Conservation (phyloP, 1,140 invertebrate species). For the Atta cephalotes region DNA sequence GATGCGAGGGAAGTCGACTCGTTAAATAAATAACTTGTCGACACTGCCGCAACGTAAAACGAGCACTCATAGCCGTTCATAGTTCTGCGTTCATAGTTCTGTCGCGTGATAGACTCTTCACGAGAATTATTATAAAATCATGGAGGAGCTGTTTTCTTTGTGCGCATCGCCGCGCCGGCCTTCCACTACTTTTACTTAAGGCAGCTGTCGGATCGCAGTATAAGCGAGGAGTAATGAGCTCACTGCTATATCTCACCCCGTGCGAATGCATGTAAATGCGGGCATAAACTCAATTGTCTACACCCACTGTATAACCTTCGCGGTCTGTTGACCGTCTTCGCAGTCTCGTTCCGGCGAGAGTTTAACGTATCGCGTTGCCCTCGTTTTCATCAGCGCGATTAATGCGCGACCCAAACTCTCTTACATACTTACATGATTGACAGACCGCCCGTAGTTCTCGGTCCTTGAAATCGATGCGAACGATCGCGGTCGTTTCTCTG, state of each 20-base stretch:
- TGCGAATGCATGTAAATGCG: slow-evolving; percentile 54
- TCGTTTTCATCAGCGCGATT: slow-evolving; percentile 67
- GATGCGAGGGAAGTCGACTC: slow-evolving; percentile 25
- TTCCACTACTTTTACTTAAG: background rate
- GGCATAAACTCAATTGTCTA: slow-evolving; percentile 66
- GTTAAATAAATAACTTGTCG: slow-evolving; percentile 58
- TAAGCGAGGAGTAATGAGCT: slow-evolving; percentile 26
- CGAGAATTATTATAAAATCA: slow-evolving; percentile 39
- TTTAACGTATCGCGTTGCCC: slow-evolving; percentile 59
- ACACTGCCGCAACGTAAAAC: background rate
- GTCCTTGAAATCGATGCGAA: slow-evolving; percentile 17
- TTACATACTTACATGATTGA: background rate
- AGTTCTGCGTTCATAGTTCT: background rate
- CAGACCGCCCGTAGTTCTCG: background rate
- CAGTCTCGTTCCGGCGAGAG: slow-evolving; percentile 23
- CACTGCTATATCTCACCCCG: slow-evolving; percentile 22
- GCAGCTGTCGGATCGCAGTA: background rate
- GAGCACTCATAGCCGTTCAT: background rate
- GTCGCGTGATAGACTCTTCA: background rate
- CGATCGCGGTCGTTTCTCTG: background rate
- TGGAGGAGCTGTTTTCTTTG: background rate
- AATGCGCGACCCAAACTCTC: slow-evolving; percentile 37
- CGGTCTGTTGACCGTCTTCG: slow-evolving; percentile 60
- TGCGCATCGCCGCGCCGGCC: background rate
- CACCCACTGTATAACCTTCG: slow-evolving; percentile 65